Base-by-base conservation (phyloP, 2,113 vertebrate genomes). In the Diadophis punctatus region DNA sequence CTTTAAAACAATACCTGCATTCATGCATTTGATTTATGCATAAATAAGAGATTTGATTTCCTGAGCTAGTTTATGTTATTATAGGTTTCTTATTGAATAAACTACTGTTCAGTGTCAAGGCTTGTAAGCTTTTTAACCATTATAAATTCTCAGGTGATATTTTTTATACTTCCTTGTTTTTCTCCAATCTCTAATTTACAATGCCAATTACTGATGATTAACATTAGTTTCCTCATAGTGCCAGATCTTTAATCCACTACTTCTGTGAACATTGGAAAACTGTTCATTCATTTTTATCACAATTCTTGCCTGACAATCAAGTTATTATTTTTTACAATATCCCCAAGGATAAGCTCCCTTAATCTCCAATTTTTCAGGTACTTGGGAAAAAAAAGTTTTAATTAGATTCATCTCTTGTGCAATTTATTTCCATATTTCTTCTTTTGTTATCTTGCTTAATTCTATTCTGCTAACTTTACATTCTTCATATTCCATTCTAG, bases 371-470 rank as follows among this genome's bases (percentile, higher is more conserved):
- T 89, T 94, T 93, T 93, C 85, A 93, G 80, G 80, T 93, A 92
- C 84, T 30, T 88, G 68, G 68, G 27, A n/a, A n/a, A 12, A 80
- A 85, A 92, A 95, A 94, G 86, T 89, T 92, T 95, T 95, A 93
- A 91, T 93, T 91, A 91, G 90, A 51, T 95, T 43, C 53, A 74
- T 25, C 87, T 92, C 87, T 92, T 87, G 3, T 84, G 46, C 34
- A 91, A 87, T 96, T 96, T 95, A 85, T 91, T 90, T 93, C 46
- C 90, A 22, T 96, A 95, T 94, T 90, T 94, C 92, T 95, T 58
- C 80, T 48, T 95, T 93, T 93, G 88, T 89, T 93, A 93, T 91
- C 90, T 93, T 49, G n/a, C 68, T 91, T 89, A 91, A 86, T 93
- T 91, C 90, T 34, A 89, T 89, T 88, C 90, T 89, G 74, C 80